Percentiles rank a stretch among this genome's conserved stretches.
Conservation (phyloP, 1,140 invertebrate species). For the Diuraphis noxia region DNA sequence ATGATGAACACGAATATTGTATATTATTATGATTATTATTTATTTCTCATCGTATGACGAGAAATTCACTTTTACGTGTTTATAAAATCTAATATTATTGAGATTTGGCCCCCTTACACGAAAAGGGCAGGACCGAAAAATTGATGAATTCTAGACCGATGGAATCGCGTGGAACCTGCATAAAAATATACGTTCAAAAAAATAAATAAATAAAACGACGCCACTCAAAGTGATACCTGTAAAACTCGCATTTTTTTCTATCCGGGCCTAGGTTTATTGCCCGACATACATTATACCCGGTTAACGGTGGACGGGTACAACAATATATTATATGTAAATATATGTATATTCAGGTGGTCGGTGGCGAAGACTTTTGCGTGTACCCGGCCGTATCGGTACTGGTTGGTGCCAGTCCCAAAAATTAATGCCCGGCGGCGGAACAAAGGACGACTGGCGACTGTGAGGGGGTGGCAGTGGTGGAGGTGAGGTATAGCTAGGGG, state of each 20-base stretch:
- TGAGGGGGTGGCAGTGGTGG: background rate
- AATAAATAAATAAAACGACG: no score
- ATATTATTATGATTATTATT: background rate
- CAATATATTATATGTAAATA: background rate
- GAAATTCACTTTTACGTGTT: background rate
- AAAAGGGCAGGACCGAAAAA: no score
- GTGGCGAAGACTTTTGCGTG: conserved; percentile 11
- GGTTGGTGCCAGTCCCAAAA: conserved; percentile 47
- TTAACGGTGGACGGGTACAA: background rate
- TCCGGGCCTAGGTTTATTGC: background rate
- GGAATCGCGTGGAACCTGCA: no score
- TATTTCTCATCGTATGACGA: background rate
- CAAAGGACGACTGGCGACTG: background rate
- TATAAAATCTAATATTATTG: no score
- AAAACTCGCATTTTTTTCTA: background rate
- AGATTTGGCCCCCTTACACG: no score
- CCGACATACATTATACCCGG: background rate
- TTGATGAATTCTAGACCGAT: no score
- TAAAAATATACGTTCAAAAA: no score
- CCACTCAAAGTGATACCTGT: background rate
- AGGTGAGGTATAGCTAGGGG: background rate
- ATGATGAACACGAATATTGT: background rate
- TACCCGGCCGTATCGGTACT: conserved; percentile 41
- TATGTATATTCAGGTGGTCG: background rate
- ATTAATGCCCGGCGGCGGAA: background rate